Base-by-base conservation (phyloP, 2,888 invertebrate species). In the Teleiodes luculella region DNA sequence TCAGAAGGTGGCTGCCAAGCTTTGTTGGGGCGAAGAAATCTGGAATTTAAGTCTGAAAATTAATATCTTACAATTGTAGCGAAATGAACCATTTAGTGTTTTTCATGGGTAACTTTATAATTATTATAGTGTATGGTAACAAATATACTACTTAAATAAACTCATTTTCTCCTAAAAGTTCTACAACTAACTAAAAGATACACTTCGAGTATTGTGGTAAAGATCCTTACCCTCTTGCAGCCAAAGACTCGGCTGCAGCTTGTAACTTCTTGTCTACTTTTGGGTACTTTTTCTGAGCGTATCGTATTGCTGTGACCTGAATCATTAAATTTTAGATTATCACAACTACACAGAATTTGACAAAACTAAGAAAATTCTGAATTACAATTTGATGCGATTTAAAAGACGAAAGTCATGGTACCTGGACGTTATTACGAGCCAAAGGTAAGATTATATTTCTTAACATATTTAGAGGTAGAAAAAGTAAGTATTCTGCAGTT, bases 11-110 rank as follows among this genome's bases (percentile, higher is more conserved):
- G 96, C 0, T 80, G 74, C 80, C 98, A 98, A 2, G 94, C 85
- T 68, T 94, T 94, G 57, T 92, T 91, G 0, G 95, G 90, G 3
- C 97, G 92, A 35, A 96, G 81, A 75, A 96, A 97, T 52, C 96
- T 96, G 72, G 30, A 89, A 72, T 18, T 14, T 41, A 28, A 28
- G 3, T 14, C 28, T 13, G 3, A 37, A 13, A n/a, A 37, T 8
- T 3, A 37, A 4, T n/a, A n/a, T n/a, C n/a, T n/a, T n/a, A n/a
- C n/a, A n/a, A n/a, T n/a, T n/a, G n/a, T n/a, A n/a, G n/a, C n/a
- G n/a, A n/a, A n/a, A n/a, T n/a, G n/a, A n/a, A n/a, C n/a, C n/a
- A n/a, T n/a, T n/a, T n/a, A n/a, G n/a, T n/a, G n/a, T n/a, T n/a
- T n/a, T n/a, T n/a, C n/a, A n/a, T n/a, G n/a, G n/a, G n/a, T n/a